Evolutionary conservation across 2,797 vertebrate genomes (phyloP), one percentile per base, ranked within the genome.

Genomic region (Nasua narica): DNA sequence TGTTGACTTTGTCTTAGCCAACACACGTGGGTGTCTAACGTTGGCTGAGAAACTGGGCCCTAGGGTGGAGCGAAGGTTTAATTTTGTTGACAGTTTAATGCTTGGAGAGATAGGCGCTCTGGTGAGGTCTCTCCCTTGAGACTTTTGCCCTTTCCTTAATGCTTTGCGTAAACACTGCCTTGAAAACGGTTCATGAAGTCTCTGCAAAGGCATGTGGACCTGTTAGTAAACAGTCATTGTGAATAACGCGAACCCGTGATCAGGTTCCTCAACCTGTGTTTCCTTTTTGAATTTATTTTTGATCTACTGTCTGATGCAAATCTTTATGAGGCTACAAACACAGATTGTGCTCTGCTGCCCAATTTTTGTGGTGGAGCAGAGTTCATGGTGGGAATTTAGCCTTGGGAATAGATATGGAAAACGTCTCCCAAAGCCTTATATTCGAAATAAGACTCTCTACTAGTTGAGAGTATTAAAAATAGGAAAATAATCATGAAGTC

Each of bases 1-100:
- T 97, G 88, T 95, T 97, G 97, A 95, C 96, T 97, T 93, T 98
- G 96, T 97, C 96, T 97, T 74, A 87, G 82, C 76, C 58, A 97
- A 70, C 96, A 95, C 96, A 95, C 67, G n/a, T 96, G 95, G 72
- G 87, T 91, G 86, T 92, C 90, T 91, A 91, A 92, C 8, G 50
- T 86, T 79, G 96, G 43, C 96, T 82, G 93, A 81, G 91, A 96
- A 95, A 81, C 95, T 18, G 77, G 83, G 91, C 94, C 94, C 32
- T 35, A 86, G 97, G 95, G 97, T 96, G 94, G 96, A 94, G 95
- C 19, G 43, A 76, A 89, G 90, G 81, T 95, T 97, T 91, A 90
- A 89, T 86, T 94, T 81, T 97, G 93, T 97, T 98, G 96, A 97
- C 96, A 96, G 62, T 96, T 94, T 93, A 95, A 96, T 93, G 96